Evolutionary conservation across 1,140 invertebrate genomes (phyloP).

Genomic region (Delia radicum): DNA sequence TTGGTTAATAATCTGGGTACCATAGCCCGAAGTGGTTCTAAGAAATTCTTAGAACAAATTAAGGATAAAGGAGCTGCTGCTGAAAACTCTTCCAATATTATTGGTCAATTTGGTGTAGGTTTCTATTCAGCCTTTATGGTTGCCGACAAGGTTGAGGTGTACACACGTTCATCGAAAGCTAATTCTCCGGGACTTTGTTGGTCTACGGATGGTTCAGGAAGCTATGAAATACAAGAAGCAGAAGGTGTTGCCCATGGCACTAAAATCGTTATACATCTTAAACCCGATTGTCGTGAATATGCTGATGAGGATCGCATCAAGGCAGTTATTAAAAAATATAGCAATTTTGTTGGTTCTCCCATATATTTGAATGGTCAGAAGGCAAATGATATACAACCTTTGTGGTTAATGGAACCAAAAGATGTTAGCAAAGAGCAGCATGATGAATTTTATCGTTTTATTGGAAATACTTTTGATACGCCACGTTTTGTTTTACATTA

Average conservation of each 20-base stretch:
- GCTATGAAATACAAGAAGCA: slow-evolving; percentile 85
- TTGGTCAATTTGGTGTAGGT: slow-evolving; percentile 97
- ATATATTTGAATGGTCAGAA: slow-evolving; percentile 88
- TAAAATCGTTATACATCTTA: slow-evolving; percentile 90
- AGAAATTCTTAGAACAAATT: slow-evolving; percentile 87
- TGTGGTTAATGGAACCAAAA: slow-evolving; percentile 93
- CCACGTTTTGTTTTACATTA: slow-evolving; percentile 85
- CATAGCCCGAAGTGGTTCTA: slow-evolving; percentile 93
- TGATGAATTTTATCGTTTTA: slow-evolving; percentile 87
- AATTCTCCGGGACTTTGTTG: slow-evolving; percentile 77
- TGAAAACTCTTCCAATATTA: slow-evolving; percentile 74
- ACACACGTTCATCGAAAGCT: slow-evolving; percentile 67
- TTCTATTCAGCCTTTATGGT: slow-evolving; percentile 99
- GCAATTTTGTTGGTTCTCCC: slow-evolving; percentile 93
- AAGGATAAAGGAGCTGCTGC: slow-evolving; percentile 67
- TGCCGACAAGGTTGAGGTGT: slow-evolving; percentile 91
- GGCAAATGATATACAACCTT: slow-evolving; percentile 83
- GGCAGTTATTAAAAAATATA: slow-evolving; percentile 92
- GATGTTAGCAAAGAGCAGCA: slow-evolving; percentile 84
- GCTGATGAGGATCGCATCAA: slow-evolving; percentile 82
- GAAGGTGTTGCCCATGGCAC: slow-evolving; percentile 85
- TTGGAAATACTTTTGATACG: slow-evolving; percentile 80
- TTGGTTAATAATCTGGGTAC: slow-evolving; percentile 89
- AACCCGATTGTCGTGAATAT: slow-evolving; percentile 84
- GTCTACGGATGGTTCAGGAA: slow-evolving; percentile 88